phyloP scores from a whole-genome alignment of 2,888 invertebrate genomes.

The Ophion ventricosus region DNA sequence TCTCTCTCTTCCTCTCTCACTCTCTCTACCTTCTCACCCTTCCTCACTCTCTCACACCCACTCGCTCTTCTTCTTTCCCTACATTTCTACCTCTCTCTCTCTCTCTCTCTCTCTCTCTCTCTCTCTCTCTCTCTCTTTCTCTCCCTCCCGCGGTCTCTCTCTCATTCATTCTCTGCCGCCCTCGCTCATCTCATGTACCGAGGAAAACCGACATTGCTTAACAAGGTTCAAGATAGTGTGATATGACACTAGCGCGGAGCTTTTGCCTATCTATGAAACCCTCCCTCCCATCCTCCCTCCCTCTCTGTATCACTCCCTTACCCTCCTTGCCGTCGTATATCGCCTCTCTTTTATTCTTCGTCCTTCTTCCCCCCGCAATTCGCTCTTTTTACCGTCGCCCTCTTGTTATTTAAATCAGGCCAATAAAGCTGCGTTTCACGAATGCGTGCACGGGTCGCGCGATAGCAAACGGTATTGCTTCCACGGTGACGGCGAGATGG shows the following conservation, averaged over 20 bases:
- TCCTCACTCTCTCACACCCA: background rate
- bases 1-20: constrained; percentile 15
- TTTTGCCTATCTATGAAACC: constrained; percentile 43
- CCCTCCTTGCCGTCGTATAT: background rate
- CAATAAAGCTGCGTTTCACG: constrained; percentile 77
- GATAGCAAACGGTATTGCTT: constrained; percentile 59
- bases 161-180: background rate
- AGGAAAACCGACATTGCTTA: constrained; percentile 63
- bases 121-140: constrained; percentile 8
- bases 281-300: background rate
- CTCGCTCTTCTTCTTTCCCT: constrained; percentile 28
- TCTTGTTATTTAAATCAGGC: constrained; percentile 81
- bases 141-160: background rate
- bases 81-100: too few relatives aligned
- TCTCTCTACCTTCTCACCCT: background rate
- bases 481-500: constrained; percentile 20
- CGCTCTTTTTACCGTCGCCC: constrained; percentile 20
- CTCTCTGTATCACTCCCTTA: constrained; percentile 5
- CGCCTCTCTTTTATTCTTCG: background rate
- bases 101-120: constrained; percentile 4
- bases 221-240: constrained; percentile 69
- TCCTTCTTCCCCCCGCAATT: background rate
- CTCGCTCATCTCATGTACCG: constrained; percentile 25
- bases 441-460: constrained; percentile 36
- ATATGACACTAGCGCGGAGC: constrained; percentile 67